Percentiles rank a stretch among this genome's conserved stretches.
Evolutionary conservation across 2,888 invertebrate species (phyloP).

Genomic region (Bombylius discolor): DNA sequence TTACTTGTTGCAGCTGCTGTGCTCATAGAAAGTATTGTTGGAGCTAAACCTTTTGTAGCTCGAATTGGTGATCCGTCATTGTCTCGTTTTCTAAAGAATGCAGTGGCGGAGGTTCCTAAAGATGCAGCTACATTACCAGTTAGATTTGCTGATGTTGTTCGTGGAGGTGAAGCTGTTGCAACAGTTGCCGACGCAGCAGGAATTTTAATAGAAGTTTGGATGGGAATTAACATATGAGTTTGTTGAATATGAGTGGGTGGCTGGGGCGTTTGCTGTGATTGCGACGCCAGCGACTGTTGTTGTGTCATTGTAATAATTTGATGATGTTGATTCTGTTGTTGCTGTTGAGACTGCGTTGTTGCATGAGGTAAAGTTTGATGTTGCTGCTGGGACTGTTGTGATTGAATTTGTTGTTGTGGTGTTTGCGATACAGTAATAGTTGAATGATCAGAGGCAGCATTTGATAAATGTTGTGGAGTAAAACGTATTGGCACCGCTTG

Average conservation of each 20-base stretch:
- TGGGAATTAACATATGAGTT: constrained; percentile 30
- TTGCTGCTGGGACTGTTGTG: constrained; percentile 4
- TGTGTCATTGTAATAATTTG: constrained; percentile 20
- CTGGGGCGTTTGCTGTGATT: constrained; percentile 1
- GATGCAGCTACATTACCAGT: constrained; percentile 14
- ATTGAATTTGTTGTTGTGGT: constrained; percentile 11
- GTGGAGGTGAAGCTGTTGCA: constrained; percentile 7
- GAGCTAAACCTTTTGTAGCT: constrained; percentile 47
- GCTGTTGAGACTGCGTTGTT: neutral
- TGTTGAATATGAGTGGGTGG: constrained; percentile 3
- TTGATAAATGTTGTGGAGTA: constrained; percentile 20
- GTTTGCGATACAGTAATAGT: neutral
- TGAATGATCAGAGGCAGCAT: constrained; percentile 2
- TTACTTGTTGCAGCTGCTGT: neutral
- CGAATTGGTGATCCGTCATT: constrained; percentile 55
- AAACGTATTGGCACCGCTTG: constrained; percentile 27
- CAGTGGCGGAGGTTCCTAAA: constrained; percentile 31
- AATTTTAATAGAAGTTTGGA: constrained; percentile 18
- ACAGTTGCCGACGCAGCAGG: constrained; percentile 1
- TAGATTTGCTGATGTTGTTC: constrained; percentile 42
- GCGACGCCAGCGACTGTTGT: constrained; percentile 24
- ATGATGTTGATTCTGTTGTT: constrained; percentile 7
- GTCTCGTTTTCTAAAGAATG: constrained; percentile 74
- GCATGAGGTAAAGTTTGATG: neutral
- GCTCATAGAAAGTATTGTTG: constrained; percentile 30